These are phyloP conservation scores for Vicugna pacos DNA, from an alignment of 2,113 vertebrate species.

Conservation along the genomic window DNA sequence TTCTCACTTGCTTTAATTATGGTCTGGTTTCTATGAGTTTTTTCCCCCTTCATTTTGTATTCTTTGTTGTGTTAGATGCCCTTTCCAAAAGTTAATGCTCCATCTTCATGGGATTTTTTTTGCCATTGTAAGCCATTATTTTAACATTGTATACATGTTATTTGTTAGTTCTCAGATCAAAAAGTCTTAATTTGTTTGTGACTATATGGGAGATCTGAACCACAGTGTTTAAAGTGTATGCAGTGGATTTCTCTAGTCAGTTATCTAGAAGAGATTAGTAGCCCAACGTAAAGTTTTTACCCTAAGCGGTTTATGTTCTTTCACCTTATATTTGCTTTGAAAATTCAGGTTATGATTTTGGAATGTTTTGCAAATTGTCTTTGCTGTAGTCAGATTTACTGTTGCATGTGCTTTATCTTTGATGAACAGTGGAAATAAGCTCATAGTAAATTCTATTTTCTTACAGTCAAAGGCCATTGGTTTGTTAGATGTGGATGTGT, in stretches of 20 bases:
- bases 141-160: neutral
- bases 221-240: neutral
- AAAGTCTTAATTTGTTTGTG: constrained; percentile 24
- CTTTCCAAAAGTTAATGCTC: constrained; percentile 56
- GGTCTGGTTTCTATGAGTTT: neutral
- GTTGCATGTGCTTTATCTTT: neutral
- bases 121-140: constrained; percentile 37
- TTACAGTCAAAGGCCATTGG: constrained; percentile 92
- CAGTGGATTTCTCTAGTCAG: constrained; percentile 3
- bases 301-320: neutral
- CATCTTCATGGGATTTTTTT: constrained; percentile 38
- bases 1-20: constrained; percentile 35
- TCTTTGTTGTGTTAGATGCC: neutral
- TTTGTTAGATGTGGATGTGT: constrained; percentile 96
- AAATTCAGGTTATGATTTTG: constrained; percentile 55
- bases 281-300: constrained; percentile 26
- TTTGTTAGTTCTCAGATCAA: constrained; percentile 55
- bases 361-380: constrained; percentile 30
- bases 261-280: constrained; percentile 28
- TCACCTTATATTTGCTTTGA: constrained; percentile 45
- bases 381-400: constrained; percentile 34
- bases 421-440: constrained; percentile 37
- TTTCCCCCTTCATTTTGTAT: neutral
- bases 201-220: constrained; percentile 14
- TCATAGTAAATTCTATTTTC: constrained; percentile 40